Evolutionary conservation across 2,113 vertebrate genomes (phyloP).

Genomic region (Vulpes vulpes): DNA sequence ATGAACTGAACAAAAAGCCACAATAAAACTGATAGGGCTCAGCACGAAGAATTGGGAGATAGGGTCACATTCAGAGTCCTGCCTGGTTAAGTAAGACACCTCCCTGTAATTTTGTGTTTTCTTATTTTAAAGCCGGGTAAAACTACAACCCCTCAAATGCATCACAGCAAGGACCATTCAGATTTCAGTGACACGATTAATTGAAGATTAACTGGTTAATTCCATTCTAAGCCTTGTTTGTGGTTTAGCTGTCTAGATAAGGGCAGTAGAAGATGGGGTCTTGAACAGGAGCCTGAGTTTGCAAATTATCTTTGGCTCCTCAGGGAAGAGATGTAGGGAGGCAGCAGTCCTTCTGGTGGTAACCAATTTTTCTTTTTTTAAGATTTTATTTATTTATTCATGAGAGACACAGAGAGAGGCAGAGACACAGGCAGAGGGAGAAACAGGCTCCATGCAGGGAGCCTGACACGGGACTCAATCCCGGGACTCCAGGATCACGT

Average conservation of each 20-base stretch:
- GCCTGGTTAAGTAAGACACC: neutral
- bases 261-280: neutral
- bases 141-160: neutral
- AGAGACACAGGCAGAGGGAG: no score
- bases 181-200: neutral
- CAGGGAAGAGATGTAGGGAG: neutral
- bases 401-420: no score
- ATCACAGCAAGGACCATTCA: neutral
- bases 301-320: neutral
- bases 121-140: neutral
- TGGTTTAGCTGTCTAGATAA: neutral
- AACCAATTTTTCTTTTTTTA: no score
- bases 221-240: neutral
- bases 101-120: neutral
- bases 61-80: neutral
- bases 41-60: neutral
- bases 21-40: neutral
- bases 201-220: neutral
- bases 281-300: neutral
- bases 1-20: neutral
- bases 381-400: no score
- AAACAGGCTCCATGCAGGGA: no score
- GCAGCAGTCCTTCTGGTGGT: no score
- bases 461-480: no score
- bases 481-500: no score